Evolutionary conservation across 1,140 invertebrate genomes (phyloP), one percentile per base, ranked within the genome.

Genomic region (Atopsyche davidsoni): DNA sequence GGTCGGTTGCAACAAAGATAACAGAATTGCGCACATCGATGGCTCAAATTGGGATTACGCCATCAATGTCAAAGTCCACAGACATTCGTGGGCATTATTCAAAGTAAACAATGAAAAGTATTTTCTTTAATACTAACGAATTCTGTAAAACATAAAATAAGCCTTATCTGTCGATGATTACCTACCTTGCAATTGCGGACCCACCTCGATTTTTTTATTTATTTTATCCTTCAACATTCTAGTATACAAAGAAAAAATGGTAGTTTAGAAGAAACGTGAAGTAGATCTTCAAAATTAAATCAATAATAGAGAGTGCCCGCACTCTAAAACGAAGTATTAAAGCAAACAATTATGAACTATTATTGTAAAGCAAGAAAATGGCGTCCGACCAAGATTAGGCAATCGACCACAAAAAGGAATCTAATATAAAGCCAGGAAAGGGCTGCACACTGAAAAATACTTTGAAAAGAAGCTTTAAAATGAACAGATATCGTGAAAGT

Each of bases 371-470:
- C 66, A 71, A 73, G 68, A 73, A 72, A 73, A 73, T 73, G 70
- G 69, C 70, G 70, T 72, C 70, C 68, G 69, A 73, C 70, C 28
- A 36, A 50, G 48, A 50, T 43, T 50, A 50, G 48, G 48, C 48
- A 50, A 50, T 50, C 48, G 48, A 21, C 28, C 66, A 67, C 64
- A 62, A 69, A 68, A 70, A 64, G 65, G 66, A 69, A 69, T 66
- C 69, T 69, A 67, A 67, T 66, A 69, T 65, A 64, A 65, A 69
- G 69, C 69, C 65, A 59, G 69, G 65, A 69, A 68, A 64, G 41
- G 58, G 55, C 64, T 65, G 50, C 65, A 68, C 67, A 64, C 60
- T 45, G 65, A 62, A 67, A 59, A 61, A 57, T 60, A 63, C 65
- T 63, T 59, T 59, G 48, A 45, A 60, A 62, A 64, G 64, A 64